These are phyloP conservation scores for Pseudachorutes palmiensis DNA, from an alignment of 1,140 invertebrate genomes.

Conservation along the genomic window DNA sequence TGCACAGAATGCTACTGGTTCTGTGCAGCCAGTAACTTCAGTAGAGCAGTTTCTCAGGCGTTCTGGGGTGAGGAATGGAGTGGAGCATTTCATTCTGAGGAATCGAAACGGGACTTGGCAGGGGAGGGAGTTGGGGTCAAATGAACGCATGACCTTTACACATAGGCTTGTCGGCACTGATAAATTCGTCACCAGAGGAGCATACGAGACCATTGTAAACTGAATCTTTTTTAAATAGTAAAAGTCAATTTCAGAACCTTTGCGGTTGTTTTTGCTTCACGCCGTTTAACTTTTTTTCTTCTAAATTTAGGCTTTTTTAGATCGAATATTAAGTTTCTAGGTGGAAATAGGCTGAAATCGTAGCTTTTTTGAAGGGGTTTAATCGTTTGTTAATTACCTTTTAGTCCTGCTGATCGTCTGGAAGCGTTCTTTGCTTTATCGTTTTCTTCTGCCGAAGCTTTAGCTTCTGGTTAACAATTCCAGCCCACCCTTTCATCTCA, in stretches of 20 bases:
- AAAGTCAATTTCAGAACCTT: too few species aligned
- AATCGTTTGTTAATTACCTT: too few species aligned
- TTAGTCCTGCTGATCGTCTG: too few species aligned
- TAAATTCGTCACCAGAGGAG: constrained; percentile 7
- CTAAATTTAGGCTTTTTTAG: too few species aligned
- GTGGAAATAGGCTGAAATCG: not conserved
- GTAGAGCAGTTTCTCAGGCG: not conserved
- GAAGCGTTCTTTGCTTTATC: too few species aligned
- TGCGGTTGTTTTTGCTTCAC: too few species aligned
- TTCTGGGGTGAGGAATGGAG: not conserved
- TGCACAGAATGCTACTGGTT: not conserved
- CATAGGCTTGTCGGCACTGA: constrained; percentile 2
- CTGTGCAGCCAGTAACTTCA: not conserved
- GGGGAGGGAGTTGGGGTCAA: not conserved
- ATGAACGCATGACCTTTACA: not conserved
- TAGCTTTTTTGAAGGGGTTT: too few species aligned
- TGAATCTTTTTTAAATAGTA: too few species aligned
- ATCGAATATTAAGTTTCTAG: not conserved
- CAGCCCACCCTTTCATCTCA: not conserved
- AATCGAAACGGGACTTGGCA: constrained; percentile 2
- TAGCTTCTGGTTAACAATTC: not conserved
- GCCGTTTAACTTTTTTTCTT: not conserved
- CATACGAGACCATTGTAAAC: not conserved
- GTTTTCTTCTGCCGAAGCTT: too few species aligned
- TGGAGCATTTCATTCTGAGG: constrained; percentile 13